Base-by-base conservation (phyloP, 53 echinoderm and acorn worm genomes). In the Glandiceps talaboti region DNA sequence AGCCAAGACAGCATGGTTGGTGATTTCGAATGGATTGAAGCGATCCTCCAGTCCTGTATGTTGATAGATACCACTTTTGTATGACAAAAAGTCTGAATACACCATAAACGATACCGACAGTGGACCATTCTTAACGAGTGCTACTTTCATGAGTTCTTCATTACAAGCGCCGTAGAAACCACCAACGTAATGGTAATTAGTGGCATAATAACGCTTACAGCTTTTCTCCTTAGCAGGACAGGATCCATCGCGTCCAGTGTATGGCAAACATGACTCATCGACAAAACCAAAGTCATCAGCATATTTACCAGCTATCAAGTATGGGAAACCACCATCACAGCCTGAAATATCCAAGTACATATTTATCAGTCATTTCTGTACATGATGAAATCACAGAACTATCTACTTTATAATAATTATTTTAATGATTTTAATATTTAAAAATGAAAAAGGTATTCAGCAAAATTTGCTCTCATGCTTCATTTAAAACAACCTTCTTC, bases 141-240 rank as follows among this genome's bases (percentile, higher is more conserved):
- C 78, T 1, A 90, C 77, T 25, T 85, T 85, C 92, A 94, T 94
- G 32, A 94, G 83, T 30, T 90, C 92, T 31, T 94, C 95, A 29
- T 94, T 94, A 85, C 95, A 94, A 29, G 87, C 94, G 0, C 94
- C 91, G 31, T 94, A 94, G 88, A 91, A 94, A 0, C 91, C 91
- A 0, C 94, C 94, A 0, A 94, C 89, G 75, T 94, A 94, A 14
- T 77, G 82, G 82, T 96, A 96, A 73, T 90, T 83, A 12, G 96
- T 90, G 74, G 92, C 90, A 78, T 94, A 94, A 85, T 86, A 88
- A 26, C 95, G 90, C 73, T 88, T 82, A 84, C 95, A 94, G 27
- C 72, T 74, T 1, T 14, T 79, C 73, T 86, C 84, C 83, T 86
- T 82, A 45, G 20, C 6, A 45, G 6, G 6, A 82, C 92, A 92